Evolutionary conservation across 1,140 invertebrate species (phyloP).

Genomic region (Reticulitermes speratus): DNA sequence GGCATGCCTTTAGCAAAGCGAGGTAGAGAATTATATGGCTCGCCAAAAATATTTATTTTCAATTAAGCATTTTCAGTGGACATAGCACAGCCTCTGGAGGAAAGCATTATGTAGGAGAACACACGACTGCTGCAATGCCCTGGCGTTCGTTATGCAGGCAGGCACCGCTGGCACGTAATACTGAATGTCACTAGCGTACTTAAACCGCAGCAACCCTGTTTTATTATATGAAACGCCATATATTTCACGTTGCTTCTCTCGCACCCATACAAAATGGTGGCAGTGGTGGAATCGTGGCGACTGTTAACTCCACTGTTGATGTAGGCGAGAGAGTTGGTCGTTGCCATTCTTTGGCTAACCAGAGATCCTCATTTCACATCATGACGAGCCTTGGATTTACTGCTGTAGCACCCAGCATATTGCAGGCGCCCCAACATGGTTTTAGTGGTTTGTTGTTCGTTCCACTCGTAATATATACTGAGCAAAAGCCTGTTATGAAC

Average conservation of each 20-base stretch:
- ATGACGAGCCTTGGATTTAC: slow-evolving; percentile 29
- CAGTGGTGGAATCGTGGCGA: not conserved
- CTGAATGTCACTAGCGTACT: slow-evolving; percentile 31
- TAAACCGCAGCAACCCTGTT: slow-evolving; percentile 33
- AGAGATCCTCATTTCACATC: slow-evolving; percentile 30
- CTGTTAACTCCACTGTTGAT: not conserved
- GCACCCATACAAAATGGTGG: not conserved
- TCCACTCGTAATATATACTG: not conserved
- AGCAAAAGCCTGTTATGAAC: slow-evolving; percentile 17
- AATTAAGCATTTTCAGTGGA: not conserved
- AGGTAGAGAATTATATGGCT: too few relatives aligned
- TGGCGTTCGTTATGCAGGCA: slow-evolving; percentile 12
- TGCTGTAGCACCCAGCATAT: slow-evolving; percentile 19
- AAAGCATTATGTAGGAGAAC: not conserved
- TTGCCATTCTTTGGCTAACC: slow-evolving; percentile 32
- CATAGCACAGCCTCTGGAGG: not conserved
- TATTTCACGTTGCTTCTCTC: slow-evolving; percentile 21
- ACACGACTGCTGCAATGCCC: not conserved
- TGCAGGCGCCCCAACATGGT: not conserved
- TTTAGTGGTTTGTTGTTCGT: slow-evolving; percentile 25
- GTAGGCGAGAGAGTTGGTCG: slow-evolving; percentile 12
- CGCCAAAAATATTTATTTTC: not conserved
- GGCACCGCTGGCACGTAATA: slow-evolving; percentile 8
- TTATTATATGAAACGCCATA: slow-evolving; percentile 34
- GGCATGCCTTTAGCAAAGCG: too few relatives aligned